Evolutionary conservation across 2,797 vertebrate species (phyloP).

Genomic region (Sebastes baramenuke): DNA sequence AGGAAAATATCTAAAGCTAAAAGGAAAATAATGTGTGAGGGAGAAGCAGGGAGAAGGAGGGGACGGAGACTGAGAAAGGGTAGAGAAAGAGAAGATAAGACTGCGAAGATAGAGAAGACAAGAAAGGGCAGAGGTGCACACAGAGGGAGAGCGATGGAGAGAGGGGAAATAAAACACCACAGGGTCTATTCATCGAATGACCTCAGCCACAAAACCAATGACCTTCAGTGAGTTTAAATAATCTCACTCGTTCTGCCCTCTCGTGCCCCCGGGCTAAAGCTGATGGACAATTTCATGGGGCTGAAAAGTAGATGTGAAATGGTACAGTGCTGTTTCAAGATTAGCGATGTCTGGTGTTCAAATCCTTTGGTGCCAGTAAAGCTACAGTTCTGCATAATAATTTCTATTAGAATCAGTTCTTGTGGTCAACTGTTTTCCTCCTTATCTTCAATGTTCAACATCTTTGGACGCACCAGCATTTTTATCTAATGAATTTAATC

Average conservation of each 20-base stretch:
- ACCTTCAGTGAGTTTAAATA: slow-evolving; percentile 51
- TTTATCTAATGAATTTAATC: background rate
- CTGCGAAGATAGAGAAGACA: background rate
- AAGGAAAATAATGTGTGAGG: slow-evolving; percentile 11
- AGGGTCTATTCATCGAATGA: slow-evolving; percentile 21
- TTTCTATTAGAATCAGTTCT: background rate
- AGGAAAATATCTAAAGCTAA: slow-evolving; percentile 38
- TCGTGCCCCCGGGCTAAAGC: slow-evolving; percentile 6
- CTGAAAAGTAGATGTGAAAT: slow-evolving; percentile 39
- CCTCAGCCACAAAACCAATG: slow-evolving; percentile 43
- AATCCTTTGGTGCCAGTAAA: background rate
- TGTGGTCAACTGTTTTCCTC: background rate
- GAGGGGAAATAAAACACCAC: slow-evolving; percentile 9
- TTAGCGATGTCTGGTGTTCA: slow-evolving; percentile 1
- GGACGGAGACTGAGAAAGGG: background rate
- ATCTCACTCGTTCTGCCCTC: slow-evolving; percentile 30
- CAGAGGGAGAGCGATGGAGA: background rate
- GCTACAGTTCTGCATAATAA: background rate
- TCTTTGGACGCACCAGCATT: background rate
- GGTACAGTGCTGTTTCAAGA: slow-evolving; percentile 18
- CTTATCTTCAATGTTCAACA: background rate
- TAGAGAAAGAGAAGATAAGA: background rate
- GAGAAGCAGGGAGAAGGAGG: background rate
- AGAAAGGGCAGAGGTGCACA: background rate
- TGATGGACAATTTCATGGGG: slow-evolving; percentile 42